phyloP scores from a whole-genome alignment of 2,113 vertebrate genomes.

The Hydrochoerus hydrochaeris region DNA sequence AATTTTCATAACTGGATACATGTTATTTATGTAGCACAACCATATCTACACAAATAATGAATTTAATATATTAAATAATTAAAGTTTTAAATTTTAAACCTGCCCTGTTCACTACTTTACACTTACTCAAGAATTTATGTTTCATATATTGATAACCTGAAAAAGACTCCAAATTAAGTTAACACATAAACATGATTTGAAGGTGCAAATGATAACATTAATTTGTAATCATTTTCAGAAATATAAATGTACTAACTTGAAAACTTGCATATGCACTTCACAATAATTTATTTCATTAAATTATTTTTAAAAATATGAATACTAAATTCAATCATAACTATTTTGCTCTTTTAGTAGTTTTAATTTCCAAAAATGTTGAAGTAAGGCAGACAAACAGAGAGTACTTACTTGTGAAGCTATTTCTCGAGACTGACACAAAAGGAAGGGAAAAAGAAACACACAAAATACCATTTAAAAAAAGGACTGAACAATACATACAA shows the following conservation, averaged over 20 bases:
- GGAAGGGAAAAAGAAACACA: slow-evolving; percentile 75
- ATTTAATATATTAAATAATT: neutral
- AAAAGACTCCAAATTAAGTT: neutral
- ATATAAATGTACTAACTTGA: neutral
- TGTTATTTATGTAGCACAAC: neutral
- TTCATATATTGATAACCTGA: neutral
- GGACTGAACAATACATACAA: slow-evolving; percentile 61
- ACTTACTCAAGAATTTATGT: neutral
- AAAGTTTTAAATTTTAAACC: neutral
- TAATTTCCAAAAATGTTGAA: neutral
- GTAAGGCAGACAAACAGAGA: slow-evolving; percentile 68
- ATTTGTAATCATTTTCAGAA: neutral
- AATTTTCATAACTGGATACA: neutral
- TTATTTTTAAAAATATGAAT: neutral
- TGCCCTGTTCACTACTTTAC: neutral
- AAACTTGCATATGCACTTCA: neutral
- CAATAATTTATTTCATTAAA: neutral
- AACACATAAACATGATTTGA: neutral
- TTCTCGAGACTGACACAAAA: slow-evolving; percentile 86
- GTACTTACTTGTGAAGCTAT: slow-evolving; percentile 89
- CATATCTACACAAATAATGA: neutral
- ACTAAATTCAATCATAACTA: neutral
- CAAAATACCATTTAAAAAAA: slow-evolving; percentile 83
- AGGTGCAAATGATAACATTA: neutral
- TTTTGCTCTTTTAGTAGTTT: neutral